Percentiles rank a stretch among this genome's conserved stretches.
Evolutionary conservation across 2,797 vertebrate species (phyloP).

Genomic region (Staurois parvus): DNA sequence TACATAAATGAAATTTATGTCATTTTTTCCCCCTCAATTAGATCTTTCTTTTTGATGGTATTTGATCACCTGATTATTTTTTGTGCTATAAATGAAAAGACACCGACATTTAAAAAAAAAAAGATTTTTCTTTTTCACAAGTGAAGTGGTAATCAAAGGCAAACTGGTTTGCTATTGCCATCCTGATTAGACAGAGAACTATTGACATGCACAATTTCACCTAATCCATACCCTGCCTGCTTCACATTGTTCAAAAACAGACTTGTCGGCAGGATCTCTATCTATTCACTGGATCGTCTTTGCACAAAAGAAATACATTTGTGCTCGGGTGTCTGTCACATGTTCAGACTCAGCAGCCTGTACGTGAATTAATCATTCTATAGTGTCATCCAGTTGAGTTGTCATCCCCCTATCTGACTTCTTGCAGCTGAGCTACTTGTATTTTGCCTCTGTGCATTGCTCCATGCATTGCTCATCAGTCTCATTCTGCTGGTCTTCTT

Average conservation of each 20-base stretch:
- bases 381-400: background rate
- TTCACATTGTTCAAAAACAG: constrained; percentile 1
- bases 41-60: too few species aligned
- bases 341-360: background rate
- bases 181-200: background rate
- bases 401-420: constrained; percentile 23
- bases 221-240: background rate
- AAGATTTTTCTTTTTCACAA: background rate
- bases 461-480: constrained; percentile 2
- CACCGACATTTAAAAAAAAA: too few species aligned
- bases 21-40: too few species aligned
- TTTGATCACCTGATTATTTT: too few species aligned
- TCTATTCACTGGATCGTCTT: background rate
- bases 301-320: background rate
- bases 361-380: constrained; percentile 10
- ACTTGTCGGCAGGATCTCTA: background rate
- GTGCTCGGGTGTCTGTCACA: constrained; percentile 12
- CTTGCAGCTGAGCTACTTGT: constrained; percentile 8
- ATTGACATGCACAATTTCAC: background rate
- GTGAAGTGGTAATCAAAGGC: background rate
- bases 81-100: too few species aligned
- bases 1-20: too few species aligned
- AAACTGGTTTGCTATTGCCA: background rate
- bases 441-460: background rate
- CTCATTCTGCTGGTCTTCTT: background rate